Evolutionary conservation across 2,888 invertebrate species (phyloP).

Genomic region (Xestia xanthographa): DNA sequence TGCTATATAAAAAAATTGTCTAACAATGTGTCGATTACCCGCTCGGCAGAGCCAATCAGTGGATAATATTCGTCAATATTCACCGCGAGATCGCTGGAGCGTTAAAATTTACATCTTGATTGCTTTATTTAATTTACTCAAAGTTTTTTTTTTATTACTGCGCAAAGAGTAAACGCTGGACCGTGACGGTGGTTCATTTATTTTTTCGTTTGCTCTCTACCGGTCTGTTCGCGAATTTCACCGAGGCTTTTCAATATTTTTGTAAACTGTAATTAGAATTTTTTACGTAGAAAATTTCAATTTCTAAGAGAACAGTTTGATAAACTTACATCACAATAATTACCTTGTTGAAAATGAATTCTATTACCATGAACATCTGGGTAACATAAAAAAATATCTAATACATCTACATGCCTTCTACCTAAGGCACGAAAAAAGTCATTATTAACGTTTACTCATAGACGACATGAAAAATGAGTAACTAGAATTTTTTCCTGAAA

Average conservation of each 20-base stretch:
- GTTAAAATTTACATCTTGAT: constrained; percentile 81
- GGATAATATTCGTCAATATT: constrained; percentile 79
- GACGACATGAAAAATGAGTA: constrained; percentile 20
- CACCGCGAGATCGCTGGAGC: constrained; percentile 73
- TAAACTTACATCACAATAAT: constrained; percentile 39
- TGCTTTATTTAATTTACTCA: constrained; percentile 87
- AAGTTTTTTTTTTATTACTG: constrained; percentile 71
- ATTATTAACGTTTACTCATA: constrained; percentile 27
- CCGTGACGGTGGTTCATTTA: constrained; percentile 72
- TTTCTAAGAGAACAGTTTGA: constrained; percentile 23
- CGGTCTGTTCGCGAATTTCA: constrained; percentile 68
- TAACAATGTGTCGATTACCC: constrained; percentile 82
- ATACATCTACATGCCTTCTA: neutral
- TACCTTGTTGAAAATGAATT: constrained; percentile 37
- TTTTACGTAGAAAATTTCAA: constrained; percentile 35
- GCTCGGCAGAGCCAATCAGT: constrained; percentile 77
- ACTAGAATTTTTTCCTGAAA: constrained; percentile 43
- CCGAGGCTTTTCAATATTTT: constrained; percentile 57
- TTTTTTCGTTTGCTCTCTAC: constrained; percentile 64
- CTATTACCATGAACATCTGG: constrained; percentile 29
- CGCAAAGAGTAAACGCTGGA: constrained; percentile 70
- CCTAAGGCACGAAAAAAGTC: constrained; percentile 28
- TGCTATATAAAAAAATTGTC: constrained; percentile 76
- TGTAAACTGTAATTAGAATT: constrained; percentile 50
- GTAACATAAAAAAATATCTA: constrained; percentile 23